phyloP scores from a whole-genome alignment of 1,140 invertebrate genomes.

The Propsilocerus akamusi region DNA sequence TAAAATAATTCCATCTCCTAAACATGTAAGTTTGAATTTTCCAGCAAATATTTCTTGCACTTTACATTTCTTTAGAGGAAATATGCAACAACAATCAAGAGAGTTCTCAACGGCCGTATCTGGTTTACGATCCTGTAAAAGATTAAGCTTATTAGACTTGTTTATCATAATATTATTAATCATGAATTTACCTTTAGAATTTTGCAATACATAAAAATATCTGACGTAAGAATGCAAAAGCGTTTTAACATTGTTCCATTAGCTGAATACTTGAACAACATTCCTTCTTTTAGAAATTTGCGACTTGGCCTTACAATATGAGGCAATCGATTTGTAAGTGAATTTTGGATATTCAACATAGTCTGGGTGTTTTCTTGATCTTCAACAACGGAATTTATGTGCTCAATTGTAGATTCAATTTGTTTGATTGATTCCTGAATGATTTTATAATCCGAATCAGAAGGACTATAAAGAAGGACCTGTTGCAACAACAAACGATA shows the following conservation, averaged over 20 bases:
- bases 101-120: constrained; percentile 27
- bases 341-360: constrained; percentile 44
- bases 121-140: constrained; percentile 11
- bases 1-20: constrained; percentile 34
- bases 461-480: constrained; percentile 34
- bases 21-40: constrained; percentile 34
- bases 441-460: constrained; percentile 35
- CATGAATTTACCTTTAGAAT: constrained; percentile 21
- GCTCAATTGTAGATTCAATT: constrained; percentile 42
- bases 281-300: constrained; percentile 47
- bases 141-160: neutral
- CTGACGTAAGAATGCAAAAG: constrained; percentile 32
- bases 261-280: constrained; percentile 40
- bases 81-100: constrained; percentile 33
- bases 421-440: constrained; percentile 41
- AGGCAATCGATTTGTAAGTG: constrained; percentile 33
- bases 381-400: constrained; percentile 49
- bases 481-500: constrained; percentile 53
- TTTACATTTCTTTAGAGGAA: constrained; percentile 40
- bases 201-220: constrained; percentile 42
- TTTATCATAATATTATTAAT: constrained; percentile 4
- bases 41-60: constrained; percentile 32
- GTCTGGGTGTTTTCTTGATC: constrained; percentile 52
- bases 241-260: constrained; percentile 25
- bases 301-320: constrained; percentile 48